A percentile compares a stretch with the other conserved stretches of the same genome.
phyloP scores from a whole-genome alignment of 2,888 invertebrate genomes.

The Synergus japonicus region DNA sequence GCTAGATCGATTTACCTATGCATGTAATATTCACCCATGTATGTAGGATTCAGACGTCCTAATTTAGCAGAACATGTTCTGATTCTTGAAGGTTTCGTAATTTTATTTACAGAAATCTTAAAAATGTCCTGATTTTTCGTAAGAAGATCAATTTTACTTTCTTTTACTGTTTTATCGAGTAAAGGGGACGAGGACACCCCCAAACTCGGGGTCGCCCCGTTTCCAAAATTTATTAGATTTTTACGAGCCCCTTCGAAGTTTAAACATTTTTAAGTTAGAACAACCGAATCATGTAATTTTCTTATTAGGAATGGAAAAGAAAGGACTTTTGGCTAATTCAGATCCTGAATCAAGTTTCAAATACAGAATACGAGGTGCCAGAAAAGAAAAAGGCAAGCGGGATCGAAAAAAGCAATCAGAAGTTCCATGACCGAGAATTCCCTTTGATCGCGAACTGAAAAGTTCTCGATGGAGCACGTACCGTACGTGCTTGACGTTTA shows the following conservation, averaged over 20 bases:
- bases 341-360: neutral
- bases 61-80: too few species aligned
- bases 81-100: too few species aligned
- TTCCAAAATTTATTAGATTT: too few species aligned
- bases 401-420: slow-evolving; percentile 35
- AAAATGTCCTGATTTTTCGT: too few species aligned
- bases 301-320: slow-evolving; percentile 18
- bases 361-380: slow-evolving; percentile 1
- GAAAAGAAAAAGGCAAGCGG: slow-evolving; percentile 10
- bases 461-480: slow-evolving; percentile 19
- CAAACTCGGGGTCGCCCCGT: too few species aligned
- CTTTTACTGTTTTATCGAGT: too few species aligned
- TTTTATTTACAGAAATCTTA: too few species aligned
- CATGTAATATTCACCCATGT: too few species aligned
- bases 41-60: too few species aligned
- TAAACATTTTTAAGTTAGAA: neutral
- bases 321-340: slow-evolving; percentile 30
- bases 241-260: too few species aligned
- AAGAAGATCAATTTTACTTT: too few species aligned
- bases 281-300: neutral
- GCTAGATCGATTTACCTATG: neutral
- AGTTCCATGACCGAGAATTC: slow-evolving; percentile 31
- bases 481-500: slow-evolving; percentile 36
- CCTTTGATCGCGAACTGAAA: slow-evolving; percentile 27
- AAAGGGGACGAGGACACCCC: too few species aligned